These are phyloP conservation scores for Drosophila antonietae DNA, from an alignment of 2,888 invertebrate species.

Conservation along the genomic window DNA sequence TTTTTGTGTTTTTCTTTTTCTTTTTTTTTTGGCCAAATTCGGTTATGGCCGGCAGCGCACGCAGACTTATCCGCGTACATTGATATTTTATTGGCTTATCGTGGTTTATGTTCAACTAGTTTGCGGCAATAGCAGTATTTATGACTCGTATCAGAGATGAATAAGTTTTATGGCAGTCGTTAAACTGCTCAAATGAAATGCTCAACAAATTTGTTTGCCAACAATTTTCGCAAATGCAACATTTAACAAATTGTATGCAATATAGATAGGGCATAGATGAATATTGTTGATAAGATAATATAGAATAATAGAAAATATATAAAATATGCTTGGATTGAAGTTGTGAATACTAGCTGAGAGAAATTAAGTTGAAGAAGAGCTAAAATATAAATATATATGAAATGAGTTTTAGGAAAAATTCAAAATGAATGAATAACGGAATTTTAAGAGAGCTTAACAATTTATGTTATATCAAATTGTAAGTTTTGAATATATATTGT, in stretches of 20 bases:
- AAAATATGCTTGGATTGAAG: neutral
- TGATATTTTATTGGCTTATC: conserved; percentile 77
- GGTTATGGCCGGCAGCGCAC: conserved; percentile 19
- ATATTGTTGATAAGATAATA: too few relatives aligned
- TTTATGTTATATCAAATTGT: neutral
- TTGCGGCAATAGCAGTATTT: conserved; percentile 33
- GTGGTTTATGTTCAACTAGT: conserved; percentile 53
- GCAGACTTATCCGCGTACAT: conserved; percentile 46
- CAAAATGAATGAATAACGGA: neutral
- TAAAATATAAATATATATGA: too few relatives aligned
- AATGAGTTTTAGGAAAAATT: neutral
- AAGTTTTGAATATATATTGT: neutral
- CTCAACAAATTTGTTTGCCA: conserved; percentile 37
- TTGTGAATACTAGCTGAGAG: neutral
- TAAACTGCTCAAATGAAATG: conserved; percentile 28
- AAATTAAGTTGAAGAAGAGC: neutral
- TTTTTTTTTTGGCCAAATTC: conserved; percentile 16
- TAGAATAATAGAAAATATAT: too few relatives aligned
- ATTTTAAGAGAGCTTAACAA: neutral
- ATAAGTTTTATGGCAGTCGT: conserved; percentile 34
- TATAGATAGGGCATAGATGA: neutral
- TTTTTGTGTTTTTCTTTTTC: conserved; percentile 18
- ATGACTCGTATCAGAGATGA: conserved; percentile 40
- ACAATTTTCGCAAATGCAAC: conserved; percentile 7
- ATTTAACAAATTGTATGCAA: neutral